phyloP scores from a whole-genome alignment of 2,113 vertebrate genomes.

The Oceanodroma tethys region DNA sequence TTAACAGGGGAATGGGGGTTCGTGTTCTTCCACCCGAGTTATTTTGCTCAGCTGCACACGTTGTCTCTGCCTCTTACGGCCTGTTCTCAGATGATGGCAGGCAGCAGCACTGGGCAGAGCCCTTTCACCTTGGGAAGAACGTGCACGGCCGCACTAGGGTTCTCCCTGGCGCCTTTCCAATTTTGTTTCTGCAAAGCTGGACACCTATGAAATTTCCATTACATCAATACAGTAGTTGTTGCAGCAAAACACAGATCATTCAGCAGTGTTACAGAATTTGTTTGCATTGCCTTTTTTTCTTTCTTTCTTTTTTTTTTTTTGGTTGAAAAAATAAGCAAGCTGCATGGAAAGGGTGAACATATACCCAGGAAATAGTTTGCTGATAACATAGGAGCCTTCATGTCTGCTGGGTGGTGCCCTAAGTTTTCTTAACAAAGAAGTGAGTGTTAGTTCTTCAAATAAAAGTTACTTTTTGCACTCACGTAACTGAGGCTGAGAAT shows the following conservation, averaged over 20 bases:
- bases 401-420: conserved; percentile 77
- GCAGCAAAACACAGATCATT: conserved; percentile 50
- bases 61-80: not conserved
- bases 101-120: not conserved
- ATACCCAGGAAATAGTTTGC: conserved; percentile 76
- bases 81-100: not conserved
- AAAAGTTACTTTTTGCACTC: conserved; percentile 73
- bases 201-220: conserved; percentile 64
- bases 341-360: conserved; percentile 54
- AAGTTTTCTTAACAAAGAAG: conserved; percentile 79
- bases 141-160: not conserved
- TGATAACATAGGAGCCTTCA: conserved; percentile 82
- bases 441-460: conserved; percentile 77
- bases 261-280: conserved; percentile 60
- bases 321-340: conserved; percentile 58
- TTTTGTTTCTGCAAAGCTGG: not conserved
- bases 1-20: not conserved
- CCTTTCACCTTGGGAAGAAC: not conserved
- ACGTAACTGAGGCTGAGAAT: conserved; percentile 68
- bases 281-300: conserved; percentile 46
- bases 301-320: not conserved
- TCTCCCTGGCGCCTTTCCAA: not conserved
- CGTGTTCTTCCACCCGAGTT: not conserved
- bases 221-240: conserved; percentile 44
- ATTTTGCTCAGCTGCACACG: not conserved